Base-by-base conservation (phyloP, 30 jellyfish, hydroid and myxozoan species). In the Turritopsis dohrnii region DNA sequence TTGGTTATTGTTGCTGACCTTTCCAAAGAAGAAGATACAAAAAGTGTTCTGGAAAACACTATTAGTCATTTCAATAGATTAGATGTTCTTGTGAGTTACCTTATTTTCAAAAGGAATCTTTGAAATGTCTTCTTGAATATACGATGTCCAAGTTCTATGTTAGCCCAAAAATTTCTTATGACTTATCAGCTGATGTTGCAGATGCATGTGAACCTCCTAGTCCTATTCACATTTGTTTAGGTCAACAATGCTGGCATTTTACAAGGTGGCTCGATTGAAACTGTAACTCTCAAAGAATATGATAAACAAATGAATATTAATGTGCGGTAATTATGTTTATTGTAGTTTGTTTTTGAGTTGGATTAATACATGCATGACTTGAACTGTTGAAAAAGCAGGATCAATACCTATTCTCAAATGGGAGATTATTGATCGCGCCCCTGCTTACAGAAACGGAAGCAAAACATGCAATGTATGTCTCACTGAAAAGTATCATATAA, bases 241-340 rank as follows among this genome's bases (percentile, higher is more conserved):
- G 98, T 93, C 8, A 93, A 93, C 77, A 84, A 75, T 83, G 98
- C 98, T 72, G 98, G 98, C 1, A 93, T 88, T 28, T 91, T 93
- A 20, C 27, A 71, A 3, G 79, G 80, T 23, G 98, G 98, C 1
- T 74, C 96, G 20, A 79, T 88, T 41, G 96, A 93, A 77, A 76
- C 80, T 21, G 81, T 93, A 29, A 17, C 96, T 9, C 60, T 88
- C 76, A 94, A 88, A 71, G 88, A 88, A 52, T 93, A 53, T 88
- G 98, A 93, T 79, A 29, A 76, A 65, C 85, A 89, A 16, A 93
- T 89, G 96, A 85, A 85, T 54, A 74, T 93, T 28, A 93, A 93
- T 72, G 88, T 88, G 65, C 81, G 98, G 98, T 88, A 69, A 69
- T 23, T 69, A 27, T n/a, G 53, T 41, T 41, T 13, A 41, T 41